Evolutionary conservation across 2,797 vertebrate genomes (phyloP).

Genomic region (Erethizon dorsatum): DNA sequence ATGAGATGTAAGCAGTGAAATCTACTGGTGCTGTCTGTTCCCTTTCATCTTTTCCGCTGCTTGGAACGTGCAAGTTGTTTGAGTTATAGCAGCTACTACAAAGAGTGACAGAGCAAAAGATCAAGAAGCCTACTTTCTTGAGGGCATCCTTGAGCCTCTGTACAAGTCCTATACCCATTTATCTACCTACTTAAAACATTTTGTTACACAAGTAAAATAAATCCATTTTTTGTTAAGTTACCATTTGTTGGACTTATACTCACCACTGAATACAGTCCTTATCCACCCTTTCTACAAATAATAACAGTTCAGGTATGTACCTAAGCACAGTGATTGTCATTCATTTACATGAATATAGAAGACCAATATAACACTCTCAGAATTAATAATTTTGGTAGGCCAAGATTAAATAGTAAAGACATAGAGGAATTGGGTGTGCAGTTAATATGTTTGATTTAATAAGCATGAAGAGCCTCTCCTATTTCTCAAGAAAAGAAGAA

Average conservation of each 20-base stretch:
- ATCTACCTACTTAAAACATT: background rate
- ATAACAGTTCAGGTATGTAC: background rate
- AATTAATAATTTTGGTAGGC: constrained; percentile 49
- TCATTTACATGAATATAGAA: background rate
- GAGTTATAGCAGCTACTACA: background rate
- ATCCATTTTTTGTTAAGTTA: background rate
- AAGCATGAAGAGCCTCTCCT: background rate
- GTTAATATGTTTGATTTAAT: constrained; percentile 10
- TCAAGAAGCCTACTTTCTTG: background rate
- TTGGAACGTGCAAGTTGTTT: background rate
- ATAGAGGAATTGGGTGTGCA: background rate
- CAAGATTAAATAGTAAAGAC: constrained; percentile 26
- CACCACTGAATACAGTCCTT: background rate
- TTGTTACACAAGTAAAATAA: background rate
- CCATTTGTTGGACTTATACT: background rate
- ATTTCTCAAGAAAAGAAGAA: constrained; percentile 17
- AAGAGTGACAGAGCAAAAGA: background rate
- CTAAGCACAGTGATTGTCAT: background rate
- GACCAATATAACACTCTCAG: background rate
- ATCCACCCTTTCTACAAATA: background rate
- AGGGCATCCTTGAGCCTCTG: background rate
- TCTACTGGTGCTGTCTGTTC: background rate
- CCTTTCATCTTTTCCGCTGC: background rate
- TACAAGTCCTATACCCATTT: background rate
- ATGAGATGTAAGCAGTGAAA: background rate